Conservation (phyloP, 2,888 invertebrate genomes). For the Hydriomena furcata region DNA sequence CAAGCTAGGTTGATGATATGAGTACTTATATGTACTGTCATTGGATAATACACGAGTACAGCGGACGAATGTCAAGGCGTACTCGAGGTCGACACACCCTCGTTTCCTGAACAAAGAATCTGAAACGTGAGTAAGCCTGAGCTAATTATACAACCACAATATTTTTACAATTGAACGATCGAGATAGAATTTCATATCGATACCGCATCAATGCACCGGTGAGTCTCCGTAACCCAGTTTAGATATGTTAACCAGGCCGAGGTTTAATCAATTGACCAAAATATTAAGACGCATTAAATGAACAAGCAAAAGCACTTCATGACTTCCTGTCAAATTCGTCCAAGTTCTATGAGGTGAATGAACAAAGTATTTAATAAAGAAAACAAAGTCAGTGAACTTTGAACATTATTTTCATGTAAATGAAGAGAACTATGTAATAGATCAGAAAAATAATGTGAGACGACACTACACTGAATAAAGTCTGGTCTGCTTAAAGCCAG, state of each 20-base stretch:
- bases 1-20: neutral
- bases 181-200: constrained; percentile 1
- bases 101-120: constrained; percentile 48
- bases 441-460: no score
- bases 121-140: constrained; percentile 31
- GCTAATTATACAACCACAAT: constrained; percentile 32
- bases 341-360: neutral
- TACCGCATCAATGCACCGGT: neutral
- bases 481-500: no score
- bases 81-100: constrained; percentile 49
- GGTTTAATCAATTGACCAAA: constrained; percentile 18
- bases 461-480: no score
- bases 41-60: constrained; percentile 33
- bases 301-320: neutral
- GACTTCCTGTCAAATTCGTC: neutral
- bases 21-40: no score
- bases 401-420: constrained; percentile 14
- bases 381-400: constrained; percentile 18
- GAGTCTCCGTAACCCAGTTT: constrained; percentile 19
- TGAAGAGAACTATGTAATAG: neutral
- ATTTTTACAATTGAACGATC: constrained; percentile 32
- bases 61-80: constrained; percentile 52
- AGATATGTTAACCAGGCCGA: constrained; percentile 13
- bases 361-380: constrained; percentile 11
- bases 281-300: constrained; percentile 12